phyloP scores from a whole-genome alignment of 2,888 invertebrate species.

The Drosophila sordidula region DNA sequence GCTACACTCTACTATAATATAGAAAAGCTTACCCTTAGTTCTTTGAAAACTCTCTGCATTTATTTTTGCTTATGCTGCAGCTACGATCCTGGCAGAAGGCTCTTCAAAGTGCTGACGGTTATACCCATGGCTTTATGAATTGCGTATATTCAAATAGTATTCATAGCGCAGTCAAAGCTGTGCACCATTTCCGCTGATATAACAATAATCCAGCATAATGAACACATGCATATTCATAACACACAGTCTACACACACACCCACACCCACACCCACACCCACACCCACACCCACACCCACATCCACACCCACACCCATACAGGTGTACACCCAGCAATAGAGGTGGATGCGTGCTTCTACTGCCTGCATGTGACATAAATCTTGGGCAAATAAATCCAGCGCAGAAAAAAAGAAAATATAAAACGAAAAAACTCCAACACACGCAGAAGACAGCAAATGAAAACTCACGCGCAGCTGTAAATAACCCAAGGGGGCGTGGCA shows the following conservation, averaged over 20 bases:
- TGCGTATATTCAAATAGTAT: slow-evolving; percentile 67
- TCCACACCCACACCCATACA: slow-evolving; percentile 6
- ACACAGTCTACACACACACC: slow-evolving; percentile 29
- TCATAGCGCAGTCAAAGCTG: slow-evolving; percentile 65
- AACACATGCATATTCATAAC: slow-evolving; percentile 78
- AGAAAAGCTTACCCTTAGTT: no score
- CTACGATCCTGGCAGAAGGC: not conserved
- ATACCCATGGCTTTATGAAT: slow-evolving; percentile 21
- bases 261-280: slow-evolving; percentile 1
- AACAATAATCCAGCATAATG: slow-evolving; percentile 71
- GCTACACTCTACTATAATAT: no score
- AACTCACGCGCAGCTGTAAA: slow-evolving; percentile 66
- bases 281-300: slow-evolving; percentile 4
- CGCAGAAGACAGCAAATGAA: slow-evolving; percentile 63
- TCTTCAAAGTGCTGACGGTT: slow-evolving; percentile 2
- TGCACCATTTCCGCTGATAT: slow-evolving; percentile 72
- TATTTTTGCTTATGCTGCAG: not conserved
- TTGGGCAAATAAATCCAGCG: slow-evolving; percentile 67
- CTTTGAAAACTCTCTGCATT: not conserved
- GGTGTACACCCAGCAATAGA: slow-evolving; percentile 13
- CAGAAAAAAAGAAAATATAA: slow-evolving; percentile 23
- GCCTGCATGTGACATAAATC: slow-evolving; percentile 73
- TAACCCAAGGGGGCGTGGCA: slow-evolving; percentile 43
- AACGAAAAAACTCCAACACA: slow-evolving; percentile 36
- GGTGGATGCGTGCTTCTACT: slow-evolving; percentile 18